Evolutionary conservation across 2,113 vertebrate species (phyloP), one percentile per base, ranked within the genome.

Genomic region (Ammospiza caudacuta): DNA sequence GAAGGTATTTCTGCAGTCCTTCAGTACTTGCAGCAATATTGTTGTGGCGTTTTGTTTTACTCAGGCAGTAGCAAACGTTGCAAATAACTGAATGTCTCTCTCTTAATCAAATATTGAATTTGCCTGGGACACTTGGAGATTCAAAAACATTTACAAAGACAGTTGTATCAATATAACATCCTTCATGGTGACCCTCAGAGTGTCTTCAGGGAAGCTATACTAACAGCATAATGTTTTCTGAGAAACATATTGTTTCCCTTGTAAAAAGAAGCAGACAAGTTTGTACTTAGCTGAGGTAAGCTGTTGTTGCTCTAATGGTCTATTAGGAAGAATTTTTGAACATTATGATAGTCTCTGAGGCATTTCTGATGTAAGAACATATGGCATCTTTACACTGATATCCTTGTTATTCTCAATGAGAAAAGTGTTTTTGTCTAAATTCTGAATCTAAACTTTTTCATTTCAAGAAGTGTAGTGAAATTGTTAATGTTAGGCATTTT

Each of bases 21-120:
- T 33, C 27, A 25, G 51, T 78, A 74, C 57, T 4, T 76, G 78
- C 15, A 11, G 62, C 55, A 92, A 54, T 47, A 55, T 28, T 83
- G 21, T 61, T 89, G 73, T 80, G 82, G 61, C 55, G 52, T 87
- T 92, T 90, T 83, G 23, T 90, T 96, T 94, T 89, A 33, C 75
- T 89, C 58, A 64, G 37, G 17, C 69, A 23, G 6, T 64, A 83
- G 63, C 82, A 68, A 37, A 49, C 2, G 3, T 44, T 89, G 61
- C 74, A 95, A 83, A 67, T 64, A 91, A 92, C 73, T 41, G 46
- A 79, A 7, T 87, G 64, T 68, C 44, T 89, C 25, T 62, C 59
- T 86, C 66, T 72, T 66, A 84, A 92, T 87, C 80, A 83, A 91
- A 90, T 84, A 93, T 23, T 72, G 74, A 76, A 79, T 91, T 92